Evolutionary conservation across 1,140 invertebrate genomes (phyloP).

Genomic region (Drosophila trapezifrons): DNA sequence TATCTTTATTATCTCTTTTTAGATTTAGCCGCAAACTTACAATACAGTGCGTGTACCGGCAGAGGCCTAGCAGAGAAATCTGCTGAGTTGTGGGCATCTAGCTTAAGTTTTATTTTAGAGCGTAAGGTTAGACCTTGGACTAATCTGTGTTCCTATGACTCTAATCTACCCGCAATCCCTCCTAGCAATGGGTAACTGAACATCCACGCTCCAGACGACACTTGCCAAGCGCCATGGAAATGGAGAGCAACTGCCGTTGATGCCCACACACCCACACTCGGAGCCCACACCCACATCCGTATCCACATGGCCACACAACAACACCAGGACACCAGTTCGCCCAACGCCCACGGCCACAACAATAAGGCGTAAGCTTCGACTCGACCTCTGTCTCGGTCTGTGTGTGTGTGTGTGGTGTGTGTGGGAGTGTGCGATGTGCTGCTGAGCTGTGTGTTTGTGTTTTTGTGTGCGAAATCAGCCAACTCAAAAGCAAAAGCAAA

Average conservation of each 20-base stretch:
- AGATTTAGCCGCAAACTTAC: no score
- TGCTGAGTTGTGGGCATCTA: background rate
- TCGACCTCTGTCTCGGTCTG: constrained; percentile 51
- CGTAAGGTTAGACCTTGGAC: no score
- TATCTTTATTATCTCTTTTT: no score
- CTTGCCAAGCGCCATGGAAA: constrained; percentile 75
- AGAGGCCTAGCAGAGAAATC: background rate
- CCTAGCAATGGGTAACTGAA: constrained; percentile 26
- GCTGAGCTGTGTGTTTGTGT: constrained; percentile 23
- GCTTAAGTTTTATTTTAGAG: no score
- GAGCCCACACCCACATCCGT: constrained; percentile 6
- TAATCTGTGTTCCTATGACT: background rate
- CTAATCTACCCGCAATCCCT: constrained; percentile 15
- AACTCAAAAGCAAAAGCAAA: constrained; percentile 54
- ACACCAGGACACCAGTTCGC: constrained; percentile 12
- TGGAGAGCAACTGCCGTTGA: constrained; percentile 53
- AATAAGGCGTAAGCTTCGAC: constrained; percentile 58
- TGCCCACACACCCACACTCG: constrained; percentile 39
- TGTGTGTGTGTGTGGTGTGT: constrained; percentile 6
- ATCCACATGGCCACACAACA: constrained; percentile 48
- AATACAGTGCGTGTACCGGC: no score
- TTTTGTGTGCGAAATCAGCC: constrained; percentile 71
- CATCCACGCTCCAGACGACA: constrained; percentile 75
- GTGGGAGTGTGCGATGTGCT: constrained; percentile 12
- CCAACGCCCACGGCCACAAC: constrained; percentile 53